phyloP scores from a whole-genome alignment of 1,140 invertebrate species.

The Homalodisca vitripennis region DNA sequence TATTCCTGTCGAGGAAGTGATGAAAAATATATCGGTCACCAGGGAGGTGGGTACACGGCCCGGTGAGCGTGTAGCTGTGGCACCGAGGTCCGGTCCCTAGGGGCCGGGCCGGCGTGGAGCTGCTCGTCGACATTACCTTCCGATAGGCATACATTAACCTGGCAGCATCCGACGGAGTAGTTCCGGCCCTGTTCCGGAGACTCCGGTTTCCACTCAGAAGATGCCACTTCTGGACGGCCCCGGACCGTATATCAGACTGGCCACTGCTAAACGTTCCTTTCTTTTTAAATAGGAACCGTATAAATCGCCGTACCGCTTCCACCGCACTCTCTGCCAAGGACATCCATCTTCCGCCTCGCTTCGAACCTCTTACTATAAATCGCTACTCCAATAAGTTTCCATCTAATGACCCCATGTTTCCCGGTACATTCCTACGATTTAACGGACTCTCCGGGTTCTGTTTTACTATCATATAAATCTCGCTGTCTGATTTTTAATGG shows the following conservation, averaged over 20 bases:
- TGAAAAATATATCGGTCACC: no score
- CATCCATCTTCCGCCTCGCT: not conserved
- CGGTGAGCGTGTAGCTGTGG: not conserved
- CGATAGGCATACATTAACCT: constrained; percentile 14
- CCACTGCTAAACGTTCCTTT: constrained; percentile 22
- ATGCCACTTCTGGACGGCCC: not conserved
- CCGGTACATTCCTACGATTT: not conserved
- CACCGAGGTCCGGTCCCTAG: no score
- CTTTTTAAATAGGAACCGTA: constrained; percentile 23
- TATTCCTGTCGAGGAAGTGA: no score
- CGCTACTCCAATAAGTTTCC: constrained; percentile 12
- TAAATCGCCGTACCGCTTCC: constrained; percentile 14
- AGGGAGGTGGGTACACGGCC: no score
- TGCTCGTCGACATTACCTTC: not conserved
- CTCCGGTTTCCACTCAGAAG: constrained; percentile 10
- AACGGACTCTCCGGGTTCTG: no score
- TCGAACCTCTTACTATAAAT: constrained; percentile 16
- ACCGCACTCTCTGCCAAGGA: constrained; percentile 6
- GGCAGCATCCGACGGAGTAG: not conserved
- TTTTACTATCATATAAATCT: no score
- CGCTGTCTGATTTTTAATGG: no score
- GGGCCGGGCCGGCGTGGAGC: no score
- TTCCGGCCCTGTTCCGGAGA: not conserved
- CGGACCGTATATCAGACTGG: not conserved
- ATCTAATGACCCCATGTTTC: not conserved